Conservation (phyloP, 2,113 vertebrate species). For the Scomber scombrus region DNA sequence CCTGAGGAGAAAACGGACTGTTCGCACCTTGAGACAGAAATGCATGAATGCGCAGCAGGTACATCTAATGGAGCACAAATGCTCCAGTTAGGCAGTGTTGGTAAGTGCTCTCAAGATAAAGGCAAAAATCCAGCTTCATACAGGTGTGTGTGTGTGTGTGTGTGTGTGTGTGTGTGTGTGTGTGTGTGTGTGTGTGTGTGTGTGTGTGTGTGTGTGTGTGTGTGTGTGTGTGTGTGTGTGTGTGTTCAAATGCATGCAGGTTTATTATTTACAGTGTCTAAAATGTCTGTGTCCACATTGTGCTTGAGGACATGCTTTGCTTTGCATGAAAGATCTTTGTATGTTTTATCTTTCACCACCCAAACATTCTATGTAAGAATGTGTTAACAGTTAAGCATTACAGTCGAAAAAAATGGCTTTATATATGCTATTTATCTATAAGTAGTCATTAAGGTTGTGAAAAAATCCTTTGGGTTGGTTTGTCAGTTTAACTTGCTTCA, state of each 20-base stretch:
- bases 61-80: slow-evolving; percentile 18
- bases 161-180: background rate
- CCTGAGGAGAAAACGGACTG: background rate
- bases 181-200: background rate
- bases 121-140: background rate
- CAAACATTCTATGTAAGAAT: too few relatives aligned
- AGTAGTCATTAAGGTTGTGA: too few relatives aligned
- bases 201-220: too few relatives aligned
- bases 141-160: background rate
- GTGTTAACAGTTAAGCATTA: too few relatives aligned
- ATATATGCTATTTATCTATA: too few relatives aligned
- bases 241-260: background rate
- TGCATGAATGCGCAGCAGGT: slow-evolving; percentile 18
- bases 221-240: too few relatives aligned
- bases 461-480: too few relatives aligned
- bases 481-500: too few relatives aligned
- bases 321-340: too few relatives aligned
- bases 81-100: slow-evolving; percentile 24
- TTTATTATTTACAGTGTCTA: background rate
- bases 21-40: slow-evolving; percentile 17
- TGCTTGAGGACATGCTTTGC: too few relatives aligned
- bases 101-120: background rate
- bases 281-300: background rate
- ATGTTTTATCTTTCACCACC: too few relatives aligned
- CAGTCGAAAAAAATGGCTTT: too few relatives aligned